Evolutionary conservation across 2,888 invertebrate species (phyloP), one percentile per base, ranked within the genome.

Genomic region (Athalia rosae): DNA sequence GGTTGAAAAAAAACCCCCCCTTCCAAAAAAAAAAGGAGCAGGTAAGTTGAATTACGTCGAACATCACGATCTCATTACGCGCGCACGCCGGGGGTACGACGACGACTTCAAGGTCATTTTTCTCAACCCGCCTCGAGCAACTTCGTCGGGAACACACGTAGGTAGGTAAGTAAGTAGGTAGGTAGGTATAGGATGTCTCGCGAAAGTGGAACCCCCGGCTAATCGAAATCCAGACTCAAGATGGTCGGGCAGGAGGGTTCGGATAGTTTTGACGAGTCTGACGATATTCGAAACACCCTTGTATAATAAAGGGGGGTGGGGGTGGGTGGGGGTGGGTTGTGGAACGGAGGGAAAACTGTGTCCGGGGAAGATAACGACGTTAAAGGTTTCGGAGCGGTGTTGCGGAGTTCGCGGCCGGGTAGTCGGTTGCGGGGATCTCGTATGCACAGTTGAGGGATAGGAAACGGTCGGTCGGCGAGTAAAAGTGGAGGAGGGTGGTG

Each of bases 331-430:
- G n/a, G n/a, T n/a, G n/a, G n/a, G n/a, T n/a, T n/a, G 13, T 9
- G 77, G 81, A 81, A 79, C 79, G 76, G 56, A 28, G 79, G 74
- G 78, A 78, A 78, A 76, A 13, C 78, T 74, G 74, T 78, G 78
- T 79, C 78, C 79, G 87, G 87, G 87, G 88, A 89, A 89, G 89
- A 87, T 87, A 87, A 88, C 88, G n/a, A 86, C 85, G 85, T n/a
- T n/a, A 87, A 88, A 87, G 86, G 89, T 86, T 89, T 28, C 28
- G 28, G n/a, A n/a, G n/a, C n/a, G n/a, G n/a, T n/a, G n/a, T n/a
- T n/a, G n/a, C n/a, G n/a, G n/a, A n/a, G n/a, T n/a, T n/a, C n/a
- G n/a, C n/a, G n/a, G n/a, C n/a, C n/a, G n/a, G 28, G 28, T 28
- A 2, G 28, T 28, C 28, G 28, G 28, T 28, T 28, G 28, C 28